These are phyloP conservation scores for Mionectes macconnelli DNA, from an alignment of 2,113 vertebrate species.

Conservation along the genomic window DNA sequence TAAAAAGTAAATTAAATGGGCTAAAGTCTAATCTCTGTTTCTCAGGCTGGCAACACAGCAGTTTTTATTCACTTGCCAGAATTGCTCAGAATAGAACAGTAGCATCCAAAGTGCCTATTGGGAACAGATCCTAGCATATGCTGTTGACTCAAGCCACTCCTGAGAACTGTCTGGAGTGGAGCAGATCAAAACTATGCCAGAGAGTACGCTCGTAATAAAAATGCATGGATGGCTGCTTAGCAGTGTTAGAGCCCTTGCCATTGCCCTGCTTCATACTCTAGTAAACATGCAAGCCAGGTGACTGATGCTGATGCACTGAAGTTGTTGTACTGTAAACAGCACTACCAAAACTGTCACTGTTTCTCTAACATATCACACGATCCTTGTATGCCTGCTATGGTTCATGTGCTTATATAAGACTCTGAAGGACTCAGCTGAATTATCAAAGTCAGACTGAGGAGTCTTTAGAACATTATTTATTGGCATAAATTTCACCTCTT, in stretches of 20 bases:
- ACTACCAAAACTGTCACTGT: neutral
- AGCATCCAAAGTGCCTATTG: neutral
- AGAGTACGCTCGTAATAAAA: neutral
- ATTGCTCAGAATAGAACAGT: neutral
- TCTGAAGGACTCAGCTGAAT: neutral
- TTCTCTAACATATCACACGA: neutral
- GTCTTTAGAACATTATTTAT: neutral
- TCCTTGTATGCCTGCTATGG: neutral
- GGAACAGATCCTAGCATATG: neutral
- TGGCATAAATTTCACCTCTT: neutral
- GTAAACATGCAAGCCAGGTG: neutral
- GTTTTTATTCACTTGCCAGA: neutral
- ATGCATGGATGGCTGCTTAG: neutral
- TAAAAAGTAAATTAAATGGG: neutral
- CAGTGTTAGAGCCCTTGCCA: neutral
- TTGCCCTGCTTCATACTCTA: neutral
- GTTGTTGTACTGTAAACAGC: neutral
- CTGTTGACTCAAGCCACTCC: neutral
- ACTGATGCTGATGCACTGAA: neutral
- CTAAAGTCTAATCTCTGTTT: neutral
- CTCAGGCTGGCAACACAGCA: neutral
- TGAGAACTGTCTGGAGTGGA: neutral
- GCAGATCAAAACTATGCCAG: neutral
- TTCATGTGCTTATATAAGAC: rapidly evolving
- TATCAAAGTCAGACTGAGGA: neutral